A percentile compares a stretch with the other conserved stretches of the same genome.
phyloP scores from a whole-genome alignment of 1,140 invertebrate genomes.

The Babylonia areolata region DNA sequence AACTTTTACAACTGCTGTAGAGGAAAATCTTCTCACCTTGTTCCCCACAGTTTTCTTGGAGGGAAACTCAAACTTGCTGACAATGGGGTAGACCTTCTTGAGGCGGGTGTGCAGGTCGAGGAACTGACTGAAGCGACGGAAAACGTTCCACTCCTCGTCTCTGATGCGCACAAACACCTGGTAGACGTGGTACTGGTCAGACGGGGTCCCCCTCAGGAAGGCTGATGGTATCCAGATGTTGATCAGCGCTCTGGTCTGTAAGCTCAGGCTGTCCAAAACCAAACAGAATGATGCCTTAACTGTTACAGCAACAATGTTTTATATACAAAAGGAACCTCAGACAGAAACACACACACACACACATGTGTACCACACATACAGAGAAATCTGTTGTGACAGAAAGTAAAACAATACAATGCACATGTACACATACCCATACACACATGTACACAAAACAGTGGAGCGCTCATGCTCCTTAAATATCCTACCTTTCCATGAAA shows the following conservation, averaged over 20 bases:
- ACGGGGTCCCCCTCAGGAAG: constrained; percentile 85
- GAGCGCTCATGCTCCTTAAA: no score
- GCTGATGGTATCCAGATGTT: constrained; percentile 94
- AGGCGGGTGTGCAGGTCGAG: constrained; percentile 87
- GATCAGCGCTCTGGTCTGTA: constrained; percentile 78
- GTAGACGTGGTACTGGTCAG: constrained; percentile 34
- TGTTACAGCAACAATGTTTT: no score
- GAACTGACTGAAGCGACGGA: constrained; percentile 93
- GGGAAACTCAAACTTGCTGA: constrained; percentile 90
- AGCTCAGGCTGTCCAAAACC: background rate
- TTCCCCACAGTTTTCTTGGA: constrained; percentile 94
- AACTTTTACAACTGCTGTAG: no score
- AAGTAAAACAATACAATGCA: no score
- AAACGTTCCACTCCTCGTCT: constrained; percentile 95
- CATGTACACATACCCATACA: no score
- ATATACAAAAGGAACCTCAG: no score
- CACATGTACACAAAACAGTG: no score
- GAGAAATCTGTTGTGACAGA: no score
- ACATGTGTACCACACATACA: no score
- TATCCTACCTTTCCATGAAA: background rate
- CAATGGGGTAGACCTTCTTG: constrained; percentile 87
- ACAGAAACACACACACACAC: no score
- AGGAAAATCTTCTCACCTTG: constrained; percentile 81
- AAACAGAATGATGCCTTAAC: no score
- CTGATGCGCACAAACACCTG: constrained; percentile 89